Conservation (phyloP, 1,140 invertebrate genomes). For the Ctenoplectra terminalis region DNA sequence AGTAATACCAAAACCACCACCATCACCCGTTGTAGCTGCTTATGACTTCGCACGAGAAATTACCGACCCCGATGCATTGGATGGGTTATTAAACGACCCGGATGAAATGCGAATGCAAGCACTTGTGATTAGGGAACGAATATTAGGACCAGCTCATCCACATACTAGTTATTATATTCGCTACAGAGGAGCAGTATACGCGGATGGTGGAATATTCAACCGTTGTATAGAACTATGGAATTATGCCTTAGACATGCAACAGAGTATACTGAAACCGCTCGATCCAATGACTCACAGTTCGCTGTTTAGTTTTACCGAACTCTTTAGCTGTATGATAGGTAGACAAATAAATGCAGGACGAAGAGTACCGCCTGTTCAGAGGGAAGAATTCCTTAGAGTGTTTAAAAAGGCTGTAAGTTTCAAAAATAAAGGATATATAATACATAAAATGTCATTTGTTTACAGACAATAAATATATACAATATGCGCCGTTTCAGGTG, state of each 20-base stretch:
- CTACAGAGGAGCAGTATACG: slow-evolving; percentile 96
- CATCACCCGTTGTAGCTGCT: slow-evolving; percentile 89
- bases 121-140: slow-evolving; percentile 95
- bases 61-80: slow-evolving; percentile 89
- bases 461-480: background rate
- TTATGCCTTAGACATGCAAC: slow-evolving; percentile 98
- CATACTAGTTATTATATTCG: slow-evolving; percentile 98
- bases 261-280: slow-evolving; percentile 94
- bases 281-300: slow-evolving; percentile 97
- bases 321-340: slow-evolving; percentile 97
- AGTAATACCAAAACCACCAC: slow-evolving; percentile 87
- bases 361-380: slow-evolving; percentile 90
- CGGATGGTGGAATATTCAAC: slow-evolving; percentile 95
- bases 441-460: background rate
- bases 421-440: background rate
- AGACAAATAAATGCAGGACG: slow-evolving; percentile 87
- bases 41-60: slow-evolving; percentile 95
- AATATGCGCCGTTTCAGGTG: slow-evolving; percentile 76
- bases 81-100: slow-evolving; percentile 94
- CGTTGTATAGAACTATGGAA: slow-evolving; percentile 97
- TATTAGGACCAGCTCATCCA: slow-evolving; percentile 95
- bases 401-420: slow-evolving; percentile 89
- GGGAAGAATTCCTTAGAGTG: slow-evolving; percentile 91
- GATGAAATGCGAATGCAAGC: slow-evolving; percentile 99
- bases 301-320: slow-evolving; percentile 95